Percentiles rank a stretch among this genome's conserved stretches.
Conservation (phyloP, 2,888 invertebrate genomes). For the Dusona sp. region DNA sequence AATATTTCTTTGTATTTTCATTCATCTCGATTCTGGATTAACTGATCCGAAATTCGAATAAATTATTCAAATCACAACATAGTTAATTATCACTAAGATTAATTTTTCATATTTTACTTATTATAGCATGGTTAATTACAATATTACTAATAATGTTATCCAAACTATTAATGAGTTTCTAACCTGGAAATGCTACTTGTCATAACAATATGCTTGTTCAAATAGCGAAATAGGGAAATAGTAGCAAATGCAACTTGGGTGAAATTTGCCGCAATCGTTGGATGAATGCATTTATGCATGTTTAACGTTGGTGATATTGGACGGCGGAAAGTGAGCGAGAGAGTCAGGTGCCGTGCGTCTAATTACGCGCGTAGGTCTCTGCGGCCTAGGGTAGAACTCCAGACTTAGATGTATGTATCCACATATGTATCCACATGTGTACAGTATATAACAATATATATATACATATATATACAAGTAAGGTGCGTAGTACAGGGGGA, state of each 20-base stretch:
- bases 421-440: background rate
- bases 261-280: conserved; percentile 21
- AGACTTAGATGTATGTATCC: background rate
- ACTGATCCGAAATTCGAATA: background rate
- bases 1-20: no score
- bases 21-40: background rate
- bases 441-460: conserved; percentile 1
- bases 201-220: background rate
- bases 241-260: background rate
- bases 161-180: background rate
- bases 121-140: background rate
- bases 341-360: conserved; percentile 29
- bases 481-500: conserved; percentile 5
- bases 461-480: conserved; percentile 1
- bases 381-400: background rate
- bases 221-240: background rate
- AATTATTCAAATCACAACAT: background rate
- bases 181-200: background rate
- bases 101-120: background rate
- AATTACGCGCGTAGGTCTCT: conserved; percentile 49
- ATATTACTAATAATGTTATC: background rate
- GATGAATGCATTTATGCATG: conserved; percentile 18
- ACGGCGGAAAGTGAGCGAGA: background rate
- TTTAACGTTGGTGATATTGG: conserved; percentile 38
- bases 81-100: background rate